Evolutionary conservation across 2,113 vertebrate genomes (phyloP).

Genomic region (Pantherophis guttatus): DNA sequence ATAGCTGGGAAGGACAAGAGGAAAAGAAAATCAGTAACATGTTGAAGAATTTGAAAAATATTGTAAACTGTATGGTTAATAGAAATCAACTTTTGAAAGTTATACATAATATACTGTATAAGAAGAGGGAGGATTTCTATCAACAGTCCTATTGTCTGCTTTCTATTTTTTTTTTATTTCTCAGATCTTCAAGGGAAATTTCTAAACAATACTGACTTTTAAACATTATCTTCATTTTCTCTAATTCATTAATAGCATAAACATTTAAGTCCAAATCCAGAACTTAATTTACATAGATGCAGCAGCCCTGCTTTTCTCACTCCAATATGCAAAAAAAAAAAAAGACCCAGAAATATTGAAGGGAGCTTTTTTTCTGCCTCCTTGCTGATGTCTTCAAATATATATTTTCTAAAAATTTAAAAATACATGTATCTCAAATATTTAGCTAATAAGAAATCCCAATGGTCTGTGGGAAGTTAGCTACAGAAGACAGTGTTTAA

Average conservation of each 20-base stretch:
- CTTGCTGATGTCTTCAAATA: not conserved
- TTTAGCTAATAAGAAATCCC: not conserved
- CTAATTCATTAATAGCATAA: not conserved
- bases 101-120: not conserved
- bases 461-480: not conserved
- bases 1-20: not conserved
- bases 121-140: not conserved
- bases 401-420: not conserved
- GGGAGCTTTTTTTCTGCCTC: not conserved
- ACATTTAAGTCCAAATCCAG: not conserved
- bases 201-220: not conserved
- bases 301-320: not conserved
- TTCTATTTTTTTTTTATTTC: not conserved
- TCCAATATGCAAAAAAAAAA: not conserved
- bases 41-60: not conserved
- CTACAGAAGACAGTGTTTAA: not conserved
- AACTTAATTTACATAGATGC: not conserved
- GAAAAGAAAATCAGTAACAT: not conserved
- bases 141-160: not conserved
- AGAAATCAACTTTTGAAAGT: not conserved
- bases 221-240: not conserved
- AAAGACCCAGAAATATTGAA: not conserved
- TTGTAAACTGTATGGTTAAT: not conserved
- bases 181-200: not conserved
- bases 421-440: not conserved